Base-by-base conservation (phyloP, 2,888 invertebrate genomes). In the Alloplasta piceator region DNA sequence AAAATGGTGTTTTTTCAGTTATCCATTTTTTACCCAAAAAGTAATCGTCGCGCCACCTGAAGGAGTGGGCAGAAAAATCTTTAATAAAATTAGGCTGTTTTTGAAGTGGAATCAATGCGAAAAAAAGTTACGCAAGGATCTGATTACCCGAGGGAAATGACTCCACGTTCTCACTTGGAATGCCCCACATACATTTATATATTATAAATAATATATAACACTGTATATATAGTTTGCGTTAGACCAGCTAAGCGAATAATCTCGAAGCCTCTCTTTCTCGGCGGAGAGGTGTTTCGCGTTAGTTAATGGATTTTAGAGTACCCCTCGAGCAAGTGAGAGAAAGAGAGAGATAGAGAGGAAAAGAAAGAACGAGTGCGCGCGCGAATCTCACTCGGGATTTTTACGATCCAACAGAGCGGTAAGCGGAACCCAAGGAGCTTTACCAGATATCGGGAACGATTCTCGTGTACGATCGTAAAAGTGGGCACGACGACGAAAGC, bases 231-330 rank as follows among this genome's bases (percentile, higher is more conserved):
- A 61, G 36, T 12, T 76, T 12, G 46, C 70, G 60, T 71, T 46
- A 74, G 66, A 26, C 36, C 39, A 7, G 78, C 60, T 60, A 66
- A 41, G 73, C 81, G 81, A 78, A 74, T 78, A 81, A 81, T 71
- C 81, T 74, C 55, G 70, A 46, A 74, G 74, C 70, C 26, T 82
- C 71, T 82, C 73, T 77, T 82, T 77, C 73, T 66, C 76, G 61
- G 70, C 43, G 41, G 46, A 61, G 61, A 64, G 76, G 55, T 60
- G 77, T 70, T 75, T 80, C 70, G 41, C 72, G 80, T 79, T 71
- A 73, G 85, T 85, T 89, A 89, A 89, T 89, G 89, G 88, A 88
- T 89, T 89, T 89, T 87, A 89, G 87, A 89, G 86, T 89, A 88
- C 87, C 84, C 66, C 4, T 36, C 36, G 58, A 73, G 74, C 66